Evolutionary conservation across 2,888 invertebrate species (phyloP).

Genomic region (Euclidia mi): DNA sequence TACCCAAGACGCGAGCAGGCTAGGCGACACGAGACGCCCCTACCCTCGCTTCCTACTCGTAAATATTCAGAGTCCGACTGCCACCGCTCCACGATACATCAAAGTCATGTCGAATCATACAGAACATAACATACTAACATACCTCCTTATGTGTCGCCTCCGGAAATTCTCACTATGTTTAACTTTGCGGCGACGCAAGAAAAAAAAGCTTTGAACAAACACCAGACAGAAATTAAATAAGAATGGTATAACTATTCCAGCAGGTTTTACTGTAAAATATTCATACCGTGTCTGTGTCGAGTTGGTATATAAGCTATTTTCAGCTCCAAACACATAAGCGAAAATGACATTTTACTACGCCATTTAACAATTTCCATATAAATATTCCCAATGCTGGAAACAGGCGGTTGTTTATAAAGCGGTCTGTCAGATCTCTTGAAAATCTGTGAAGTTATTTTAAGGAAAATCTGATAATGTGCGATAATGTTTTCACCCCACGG

Average conservation of each 20-base stretch:
- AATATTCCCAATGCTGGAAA: too few relatives aligned
- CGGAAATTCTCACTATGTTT: conserved; percentile 61
- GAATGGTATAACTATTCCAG: conserved; percentile 38
- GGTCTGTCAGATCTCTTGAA: conserved; percentile 1
- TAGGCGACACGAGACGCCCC: conserved; percentile 48
- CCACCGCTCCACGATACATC: conserved; percentile 78
- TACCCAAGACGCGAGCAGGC: conserved; percentile 53
- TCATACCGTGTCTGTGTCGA: neutral
- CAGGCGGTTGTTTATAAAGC: conserved; percentile 2
- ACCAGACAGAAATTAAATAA: conserved; percentile 71
- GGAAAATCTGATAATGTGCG: conserved; percentile 8
- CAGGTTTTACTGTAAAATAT: conserved; percentile 25
- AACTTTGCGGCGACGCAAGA: conserved; percentile 47
- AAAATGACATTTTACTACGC: too few relatives aligned
- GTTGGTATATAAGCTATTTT: neutral
- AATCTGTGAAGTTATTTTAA: conserved; percentile 6
- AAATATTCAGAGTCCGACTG: conserved; percentile 83
- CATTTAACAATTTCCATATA: too few relatives aligned
- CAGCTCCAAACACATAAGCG: too few relatives aligned
- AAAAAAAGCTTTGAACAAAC: conserved; percentile 63
- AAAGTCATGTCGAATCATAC: conserved; percentile 77
- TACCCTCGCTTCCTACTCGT: conserved; percentile 69
- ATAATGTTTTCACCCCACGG: conserved; percentile 25
- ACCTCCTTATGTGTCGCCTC: conserved; percentile 62
- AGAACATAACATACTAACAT: conserved; percentile 54